phyloP scores from a whole-genome alignment of 2,113 vertebrate species.

The Synodontis membranacea region DNA sequence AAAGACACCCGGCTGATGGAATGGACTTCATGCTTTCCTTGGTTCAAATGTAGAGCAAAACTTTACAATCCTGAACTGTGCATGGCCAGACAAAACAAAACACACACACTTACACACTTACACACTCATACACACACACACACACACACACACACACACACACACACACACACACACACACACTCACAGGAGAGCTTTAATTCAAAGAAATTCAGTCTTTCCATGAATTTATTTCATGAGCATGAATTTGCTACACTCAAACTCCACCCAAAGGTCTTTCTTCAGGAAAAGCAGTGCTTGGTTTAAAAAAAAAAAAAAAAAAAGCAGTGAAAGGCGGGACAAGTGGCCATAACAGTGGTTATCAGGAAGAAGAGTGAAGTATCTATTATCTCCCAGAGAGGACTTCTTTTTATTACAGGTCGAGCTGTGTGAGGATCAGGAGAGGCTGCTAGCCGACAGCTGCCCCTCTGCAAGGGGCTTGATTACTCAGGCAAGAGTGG shows the following conservation, averaged over 20 bases:
- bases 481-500: slow-evolving; percentile 72
- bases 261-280: not conserved
- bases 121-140: too few species aligned
- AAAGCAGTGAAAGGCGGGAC: slow-evolving; percentile 15
- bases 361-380: slow-evolving; percentile 61
- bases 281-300: not conserved
- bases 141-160: too few species aligned
- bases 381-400: slow-evolving; percentile 68
- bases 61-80: slow-evolving; percentile 59
- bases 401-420: slow-evolving; percentile 64
- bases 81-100: too few species aligned
- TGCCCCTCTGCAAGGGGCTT: slow-evolving; percentile 75
- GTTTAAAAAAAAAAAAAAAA: not conserved
- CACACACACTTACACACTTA: too few species aligned
- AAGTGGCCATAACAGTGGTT: slow-evolving; percentile 50
- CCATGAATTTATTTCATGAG: slow-evolving; percentile 3
- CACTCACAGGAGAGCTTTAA: not conserved
- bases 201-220: not conserved
- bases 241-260: not conserved
- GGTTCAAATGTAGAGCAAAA: slow-evolving; percentile 59
- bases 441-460: slow-evolving; percentile 70
- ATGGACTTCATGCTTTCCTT: slow-evolving; percentile 40
- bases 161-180: too few species aligned
- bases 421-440: slow-evolving; percentile 52
- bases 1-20: slow-evolving; percentile 19